Evolutionary conservation across 2,113 vertebrate species (phyloP).

Genomic region (Phasianus colchicus): DNA sequence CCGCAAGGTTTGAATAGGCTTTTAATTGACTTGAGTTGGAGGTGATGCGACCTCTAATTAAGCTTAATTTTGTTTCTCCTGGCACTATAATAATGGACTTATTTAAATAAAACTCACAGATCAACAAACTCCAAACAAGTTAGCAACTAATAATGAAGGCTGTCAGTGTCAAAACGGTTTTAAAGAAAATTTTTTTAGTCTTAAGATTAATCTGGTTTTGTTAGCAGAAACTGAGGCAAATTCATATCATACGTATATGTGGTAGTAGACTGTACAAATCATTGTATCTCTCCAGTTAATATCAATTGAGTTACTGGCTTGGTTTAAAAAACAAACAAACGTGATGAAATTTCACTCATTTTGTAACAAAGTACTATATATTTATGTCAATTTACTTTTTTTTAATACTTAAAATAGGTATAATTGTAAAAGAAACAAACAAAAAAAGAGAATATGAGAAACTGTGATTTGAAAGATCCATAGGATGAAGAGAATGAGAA

Average conservation of each 20-base stretch:
- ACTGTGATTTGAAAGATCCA: not conserved
- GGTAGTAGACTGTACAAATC: not conserved
- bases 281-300: not conserved
- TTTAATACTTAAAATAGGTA: not conserved
- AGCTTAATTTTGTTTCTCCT: conserved; percentile 70
- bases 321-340: not conserved
- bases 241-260: not conserved
- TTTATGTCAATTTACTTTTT: not conserved
- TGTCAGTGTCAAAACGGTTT: conserved; percentile 1
- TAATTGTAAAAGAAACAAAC: not conserved
- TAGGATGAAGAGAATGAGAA: not conserved
- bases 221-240: not conserved
- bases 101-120: conserved; percentile 61
- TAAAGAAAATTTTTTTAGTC: not conserved
- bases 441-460: not conserved
- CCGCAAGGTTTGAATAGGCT: conserved; percentile 66
- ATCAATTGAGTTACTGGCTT: not conserved
- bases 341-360: not conserved
- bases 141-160: conserved; percentile 58
- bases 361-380: not conserved
- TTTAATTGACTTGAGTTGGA: conserved; percentile 77
- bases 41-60: conserved; percentile 74
- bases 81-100: conserved; percentile 66
- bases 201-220: not conserved
- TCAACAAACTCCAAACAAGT: conserved; percentile 53